Conservation (phyloP, 2,888 invertebrate species). For the Cataglyphis cursor region DNA sequence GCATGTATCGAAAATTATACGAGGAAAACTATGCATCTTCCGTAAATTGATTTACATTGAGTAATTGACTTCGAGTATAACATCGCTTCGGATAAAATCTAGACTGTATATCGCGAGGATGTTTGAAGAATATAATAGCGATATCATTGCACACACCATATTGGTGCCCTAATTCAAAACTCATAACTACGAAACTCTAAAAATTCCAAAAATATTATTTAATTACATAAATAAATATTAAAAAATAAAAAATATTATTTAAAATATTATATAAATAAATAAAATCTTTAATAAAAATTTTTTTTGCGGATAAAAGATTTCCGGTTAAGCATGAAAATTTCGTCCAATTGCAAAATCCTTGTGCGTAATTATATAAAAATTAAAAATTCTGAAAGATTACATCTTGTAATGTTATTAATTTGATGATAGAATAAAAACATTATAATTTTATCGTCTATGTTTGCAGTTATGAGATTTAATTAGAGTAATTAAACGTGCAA, state of each 20-base stretch:
- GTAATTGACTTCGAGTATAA: slow-evolving; percentile 86
- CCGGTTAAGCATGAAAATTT: not conserved
- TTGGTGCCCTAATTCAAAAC: slow-evolving; percentile 34
- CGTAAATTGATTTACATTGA: slow-evolving; percentile 79
- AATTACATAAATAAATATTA: not conserved
- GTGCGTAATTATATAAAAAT: not conserved
- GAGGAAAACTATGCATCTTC: slow-evolving; percentile 65
- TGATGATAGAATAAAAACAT: slow-evolving; percentile 17
- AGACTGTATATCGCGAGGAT: slow-evolving; percentile 47
- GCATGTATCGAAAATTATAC: slow-evolving; percentile 69
- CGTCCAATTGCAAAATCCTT: not conserved
- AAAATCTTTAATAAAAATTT: not conserved
- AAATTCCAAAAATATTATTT: not conserved
- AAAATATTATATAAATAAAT: not conserved
- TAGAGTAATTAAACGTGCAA: slow-evolving; percentile 32
- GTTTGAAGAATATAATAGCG: slow-evolving; percentile 48
- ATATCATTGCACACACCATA: slow-evolving; percentile 1
- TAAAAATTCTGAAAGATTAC: not conserved
- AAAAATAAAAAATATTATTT: not conserved
- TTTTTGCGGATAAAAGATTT: not conserved
- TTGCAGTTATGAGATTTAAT: slow-evolving; percentile 61
- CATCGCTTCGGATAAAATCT: slow-evolving; percentile 68
- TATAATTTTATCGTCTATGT: slow-evolving; percentile 16
- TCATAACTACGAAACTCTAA: slow-evolving; percentile 26
- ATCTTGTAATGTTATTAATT: not conserved